Base-by-base conservation (phyloP, 2,888 invertebrate species). In the Alitta virens region DNA sequence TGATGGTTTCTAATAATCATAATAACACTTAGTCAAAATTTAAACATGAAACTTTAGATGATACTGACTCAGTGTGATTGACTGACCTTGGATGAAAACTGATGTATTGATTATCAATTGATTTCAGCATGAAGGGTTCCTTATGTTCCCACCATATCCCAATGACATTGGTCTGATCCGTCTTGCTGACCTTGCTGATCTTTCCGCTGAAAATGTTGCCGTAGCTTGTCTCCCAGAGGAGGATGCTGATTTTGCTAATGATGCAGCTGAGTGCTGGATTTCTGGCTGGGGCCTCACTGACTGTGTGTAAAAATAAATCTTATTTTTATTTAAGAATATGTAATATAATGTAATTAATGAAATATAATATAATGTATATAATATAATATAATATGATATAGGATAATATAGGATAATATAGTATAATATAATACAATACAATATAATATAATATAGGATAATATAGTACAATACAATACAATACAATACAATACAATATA, bases 111-210 rank as follows among this genome's bases (percentile, higher is more conserved):
- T n/a, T n/a, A n/a, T n/a, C n/a, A n/a, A n/a, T n/a, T 33, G 5
- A 7, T 33, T 61, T 33, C 51, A 66, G 66, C 64, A 66, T 49
- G 64, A 64, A 7, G 26, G 59, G 16, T 66, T 62, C 55, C 43
- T 26, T 14, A 46, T 59, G 33, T 51, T 62, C 42, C 62, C 62
- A 0, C 42, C 51, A n/a, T 33, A 62, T 18, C 43, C 50, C 7
- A 61, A 66, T 26, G 57, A 57, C 33, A 57, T 57, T 21, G 57
- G 46, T 14, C 33, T 57, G 14, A 27, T 57, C 18, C 5, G 27
- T 2, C 12, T 49, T n/a, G 46, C 57, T 18, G 18, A 43, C 12
- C 24, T 7, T 14, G 57, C 23, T 2, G 49, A 57, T 27, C 46
- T 57, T 1, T 25, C 46, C 1, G 2, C 5, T 7, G 26, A 43